A percentile compares a stretch with the other conserved stretches of the same genome.
Conservation (phyloP, 2,113 vertebrate species). For the Antigone vipio region DNA sequence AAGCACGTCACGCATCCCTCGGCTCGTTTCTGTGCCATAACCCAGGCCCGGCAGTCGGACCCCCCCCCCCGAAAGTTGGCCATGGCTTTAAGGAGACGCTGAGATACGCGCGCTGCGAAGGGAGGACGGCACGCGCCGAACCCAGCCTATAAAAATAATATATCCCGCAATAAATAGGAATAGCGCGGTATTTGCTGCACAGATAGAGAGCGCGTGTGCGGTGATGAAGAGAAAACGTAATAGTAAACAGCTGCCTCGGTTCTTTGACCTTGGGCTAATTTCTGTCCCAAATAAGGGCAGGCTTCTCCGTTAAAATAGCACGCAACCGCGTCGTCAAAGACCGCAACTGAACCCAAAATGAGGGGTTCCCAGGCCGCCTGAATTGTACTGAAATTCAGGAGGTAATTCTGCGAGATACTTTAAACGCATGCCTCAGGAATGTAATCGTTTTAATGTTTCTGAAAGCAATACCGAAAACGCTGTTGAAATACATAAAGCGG, state of each 20-base stretch:
- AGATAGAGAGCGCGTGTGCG: neutral
- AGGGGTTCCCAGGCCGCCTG: too few relatives aligned
- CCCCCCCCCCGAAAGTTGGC: too few relatives aligned
- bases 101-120: rapidly evolving
- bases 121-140: rapidly evolving
- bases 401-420: neutral
- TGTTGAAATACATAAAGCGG: neutral
- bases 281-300: neutral
- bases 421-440: neutral
- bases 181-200: too few relatives aligned
- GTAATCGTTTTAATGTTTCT: neutral
- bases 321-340: rapidly evolving
- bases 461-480: neutral
- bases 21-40: too few relatives aligned
- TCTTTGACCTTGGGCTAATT: neutral
- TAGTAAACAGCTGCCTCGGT: neutral
- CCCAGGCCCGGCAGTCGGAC: too few relatives aligned
- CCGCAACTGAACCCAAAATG: neutral
- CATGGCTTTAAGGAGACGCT: rapidly evolving
- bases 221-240: neutral
- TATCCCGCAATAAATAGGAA: too few relatives aligned
- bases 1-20: too few relatives aligned
- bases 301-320: neutral
- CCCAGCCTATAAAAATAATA: too few relatives aligned
- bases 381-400: neutral